Evolutionary conservation across 2,113 vertebrate genomes (phyloP).

Genomic region (Verasper variegatus): DNA sequence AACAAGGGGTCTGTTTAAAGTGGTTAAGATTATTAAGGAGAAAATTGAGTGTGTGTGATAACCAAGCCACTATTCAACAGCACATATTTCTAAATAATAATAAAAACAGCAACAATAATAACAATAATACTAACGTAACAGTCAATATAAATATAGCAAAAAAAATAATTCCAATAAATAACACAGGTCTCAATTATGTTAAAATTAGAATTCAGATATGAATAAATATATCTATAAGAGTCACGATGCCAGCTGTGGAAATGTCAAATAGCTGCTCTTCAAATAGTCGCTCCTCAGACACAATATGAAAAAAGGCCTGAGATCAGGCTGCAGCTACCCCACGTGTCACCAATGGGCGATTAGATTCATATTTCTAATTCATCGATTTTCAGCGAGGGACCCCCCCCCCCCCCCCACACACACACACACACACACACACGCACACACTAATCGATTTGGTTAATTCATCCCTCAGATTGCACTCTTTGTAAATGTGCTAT

Average conservation of each 20-base stretch:
- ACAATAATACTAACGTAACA: background rate
- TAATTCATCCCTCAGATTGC: constrained; percentile 76
- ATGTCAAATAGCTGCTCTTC: background rate
- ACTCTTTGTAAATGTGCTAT: constrained; percentile 72
- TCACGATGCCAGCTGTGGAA: background rate
- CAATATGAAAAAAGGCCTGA: constrained; percentile 33
- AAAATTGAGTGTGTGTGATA: background rate
- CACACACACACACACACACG: too few species aligned
- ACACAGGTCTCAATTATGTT: background rate
- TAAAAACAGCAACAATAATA: background rate
- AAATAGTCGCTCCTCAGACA: background rate
- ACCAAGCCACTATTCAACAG: background rate
- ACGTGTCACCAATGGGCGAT: constrained; percentile 62
- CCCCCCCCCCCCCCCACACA: background rate
- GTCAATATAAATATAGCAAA: too few species aligned
- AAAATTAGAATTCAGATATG: background rate
- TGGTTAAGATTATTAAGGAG: background rate
- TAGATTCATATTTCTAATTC: constrained; percentile 77
- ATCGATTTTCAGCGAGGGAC: constrained; percentile 63
- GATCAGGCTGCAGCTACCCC: constrained; percentile 52
- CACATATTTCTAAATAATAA: background rate
- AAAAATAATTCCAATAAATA: too few species aligned
- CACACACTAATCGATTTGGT: constrained; percentile 71
- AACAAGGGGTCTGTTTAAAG: background rate
- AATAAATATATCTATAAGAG: background rate